Evolutionary conservation across 1,140 invertebrate genomes (phyloP).

Genomic region (Dufourea novaeangliae): DNA sequence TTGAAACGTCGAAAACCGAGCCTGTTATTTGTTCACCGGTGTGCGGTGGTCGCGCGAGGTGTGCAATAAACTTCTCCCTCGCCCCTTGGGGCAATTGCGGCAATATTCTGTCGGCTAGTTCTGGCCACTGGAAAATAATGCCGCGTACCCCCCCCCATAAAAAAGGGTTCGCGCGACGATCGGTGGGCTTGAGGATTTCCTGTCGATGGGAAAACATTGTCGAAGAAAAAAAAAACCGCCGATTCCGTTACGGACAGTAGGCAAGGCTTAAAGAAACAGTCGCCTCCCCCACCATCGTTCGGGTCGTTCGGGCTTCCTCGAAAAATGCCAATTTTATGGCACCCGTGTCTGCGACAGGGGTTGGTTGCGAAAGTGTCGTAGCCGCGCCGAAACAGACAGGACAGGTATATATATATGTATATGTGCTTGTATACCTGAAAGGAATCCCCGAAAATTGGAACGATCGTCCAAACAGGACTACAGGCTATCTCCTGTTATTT

Average conservation of each 20-base stretch:
- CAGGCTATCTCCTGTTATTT: background rate
- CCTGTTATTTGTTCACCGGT: conserved; percentile 21
- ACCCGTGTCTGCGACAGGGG: background rate
- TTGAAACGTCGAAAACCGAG: background rate
- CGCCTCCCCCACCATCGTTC: too few relatives aligned
- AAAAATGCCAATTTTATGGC: conserved; percentile 24
- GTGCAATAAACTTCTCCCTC: conserved; percentile 51
- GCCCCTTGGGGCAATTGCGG: conserved; percentile 34
- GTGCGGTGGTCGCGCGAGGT: too few relatives aligned
- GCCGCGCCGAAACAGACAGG: background rate
- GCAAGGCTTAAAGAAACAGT: conserved; percentile 64
- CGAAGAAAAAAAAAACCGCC: conserved; percentile 66
- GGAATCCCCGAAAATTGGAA: background rate
- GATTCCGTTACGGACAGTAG: conserved; percentile 70
- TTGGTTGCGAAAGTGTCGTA: background rate
- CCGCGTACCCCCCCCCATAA: conserved; percentile 32
- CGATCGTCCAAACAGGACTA: background rate
- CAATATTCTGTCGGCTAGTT: conserved; percentile 37
- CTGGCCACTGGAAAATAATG: conserved; percentile 15
- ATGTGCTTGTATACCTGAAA: background rate
- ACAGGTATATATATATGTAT: conserved; percentile 16
- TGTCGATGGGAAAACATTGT: background rate
- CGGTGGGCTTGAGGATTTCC: too few relatives aligned
- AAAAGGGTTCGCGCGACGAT: conserved; percentile 45
- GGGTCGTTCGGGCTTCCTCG: background rate